A percentile compares a stretch with the other conserved stretches of the same genome.
phyloP scores from a whole-genome alignment of 1,140 invertebrate genomes.

The Drosophila sp. region DNA sequence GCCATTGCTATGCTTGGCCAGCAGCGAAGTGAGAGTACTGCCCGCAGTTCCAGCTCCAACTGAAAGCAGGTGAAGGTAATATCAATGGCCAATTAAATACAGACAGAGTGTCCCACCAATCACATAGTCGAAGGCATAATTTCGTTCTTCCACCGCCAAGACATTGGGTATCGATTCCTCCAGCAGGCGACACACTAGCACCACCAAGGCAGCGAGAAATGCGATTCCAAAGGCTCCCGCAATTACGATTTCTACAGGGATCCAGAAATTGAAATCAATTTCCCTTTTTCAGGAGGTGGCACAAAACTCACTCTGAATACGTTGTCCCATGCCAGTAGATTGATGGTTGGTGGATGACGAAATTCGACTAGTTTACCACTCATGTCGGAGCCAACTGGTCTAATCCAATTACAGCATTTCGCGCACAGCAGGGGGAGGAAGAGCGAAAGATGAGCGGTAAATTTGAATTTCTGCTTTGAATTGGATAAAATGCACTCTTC shows the following conservation, averaged over 20 bases:
- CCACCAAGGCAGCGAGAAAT: constrained; percentile 45
- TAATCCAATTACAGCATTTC: constrained; percentile 56
- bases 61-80: constrained; percentile 50
- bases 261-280: neutral
- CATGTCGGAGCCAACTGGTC: constrained; percentile 33
- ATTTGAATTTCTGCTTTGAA: constrained; percentile 19
- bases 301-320: constrained; percentile 58
- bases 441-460: constrained; percentile 19
- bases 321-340: constrained; percentile 38
- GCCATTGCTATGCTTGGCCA: constrained; percentile 85
- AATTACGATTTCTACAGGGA: constrained; percentile 56
- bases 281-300: neutral
- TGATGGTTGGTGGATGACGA: constrained; percentile 37
- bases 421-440: neutral
- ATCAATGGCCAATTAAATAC: neutral
- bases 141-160: constrained; percentile 33
- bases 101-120: constrained; percentile 53
- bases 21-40: constrained; percentile 89
- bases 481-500: neutral
- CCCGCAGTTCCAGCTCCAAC: constrained; percentile 93
- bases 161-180: constrained; percentile 61
- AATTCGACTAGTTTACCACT: constrained; percentile 51
- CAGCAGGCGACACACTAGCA: constrained; percentile 54
- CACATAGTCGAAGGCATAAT: constrained; percentile 73
- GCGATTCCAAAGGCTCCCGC: constrained; percentile 55